Base-by-base conservation (phyloP, 2,888 invertebrate species). In the Bembecia ichneumoniformis region DNA sequence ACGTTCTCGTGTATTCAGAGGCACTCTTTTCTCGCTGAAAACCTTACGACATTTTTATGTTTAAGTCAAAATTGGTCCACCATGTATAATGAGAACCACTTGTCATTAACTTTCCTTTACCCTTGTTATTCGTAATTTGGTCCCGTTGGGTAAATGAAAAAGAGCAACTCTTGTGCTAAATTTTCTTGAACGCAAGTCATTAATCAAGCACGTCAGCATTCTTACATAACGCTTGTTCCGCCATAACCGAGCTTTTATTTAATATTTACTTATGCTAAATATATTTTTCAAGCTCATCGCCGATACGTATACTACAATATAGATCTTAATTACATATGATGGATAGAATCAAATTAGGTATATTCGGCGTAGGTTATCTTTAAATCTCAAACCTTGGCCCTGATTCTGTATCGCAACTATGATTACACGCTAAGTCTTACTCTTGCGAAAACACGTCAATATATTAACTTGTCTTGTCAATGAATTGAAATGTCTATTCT, bases 161-260 rank as follows among this genome's bases (percentile, higher is more conserved):
- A 48, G 46, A 40, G 35, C 17, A 46, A 45, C 45, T 35, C 43
- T 17, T 4, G 46, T 47, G 43, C 48, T 51, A 46, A 51, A 51
- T 49, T 47, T 47, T 49, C 47, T 51, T 40, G 46, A 43, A 15
- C 43, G 43, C 16, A 16, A 17, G 11, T 44, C 44, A 44, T 44
- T 44, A 44, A 44, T 44, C 44, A 53, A 50, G 52, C 48, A 49
- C 57, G 54, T 62, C 56, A 56, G 58, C 57, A 48, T 53, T 55
- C 51, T 54, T 49, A 51, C 51, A 53, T 56, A 58, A 50, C 55
- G 59, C 54, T 48, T 55, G 52, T 54, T 57, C 55, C 58, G 58
- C 60, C 52, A 49, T 58, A 55, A 59, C 50, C 46, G 50, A 52
- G 55, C 54, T 58, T 40, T 60, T 58, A 58, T 60, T 59, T 54